Evolutionary conservation across 2,797 vertebrate genomes (phyloP).

Genomic region (Etheostoma nigrum): DNA sequence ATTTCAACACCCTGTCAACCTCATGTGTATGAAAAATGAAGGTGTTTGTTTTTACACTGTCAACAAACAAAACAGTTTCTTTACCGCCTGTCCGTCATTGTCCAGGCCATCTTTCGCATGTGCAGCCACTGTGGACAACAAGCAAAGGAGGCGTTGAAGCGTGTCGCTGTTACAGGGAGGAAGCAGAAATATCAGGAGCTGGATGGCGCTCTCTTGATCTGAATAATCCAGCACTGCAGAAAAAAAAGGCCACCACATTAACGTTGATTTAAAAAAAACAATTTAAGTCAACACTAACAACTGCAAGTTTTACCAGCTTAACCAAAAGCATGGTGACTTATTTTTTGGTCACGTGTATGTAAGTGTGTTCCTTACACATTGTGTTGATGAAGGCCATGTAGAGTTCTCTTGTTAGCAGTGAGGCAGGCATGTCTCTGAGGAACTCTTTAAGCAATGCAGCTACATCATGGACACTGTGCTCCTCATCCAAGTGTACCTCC

Average conservation of each 20-base stretch:
- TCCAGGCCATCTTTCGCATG: conserved; percentile 89
- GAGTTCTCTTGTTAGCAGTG: conserved; percentile 95
- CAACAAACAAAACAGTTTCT: neutral
- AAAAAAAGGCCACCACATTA: conserved; percentile 8
- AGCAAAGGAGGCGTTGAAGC: conserved; percentile 92
- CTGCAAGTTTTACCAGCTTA: neutral
- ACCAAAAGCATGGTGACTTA: neutral
- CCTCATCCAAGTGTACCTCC: conserved; percentile 91
- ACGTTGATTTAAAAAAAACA: neutral
- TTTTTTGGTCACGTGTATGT: neutral
- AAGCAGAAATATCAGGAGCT: conserved; percentile 96
- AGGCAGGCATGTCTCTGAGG: conserved; percentile 96
- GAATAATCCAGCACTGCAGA: conserved; percentile 89
- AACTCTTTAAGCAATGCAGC: conserved; percentile 98
- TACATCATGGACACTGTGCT: conserved; percentile 95
- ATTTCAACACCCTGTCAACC: neutral
- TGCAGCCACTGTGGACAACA: conserved; percentile 92
- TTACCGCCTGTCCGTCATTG: conserved; percentile 90
- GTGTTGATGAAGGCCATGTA: conserved; percentile 97
- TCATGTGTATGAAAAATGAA: neutral
- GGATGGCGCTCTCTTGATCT: conserved; percentile 89
- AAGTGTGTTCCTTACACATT: conserved; percentile 84
- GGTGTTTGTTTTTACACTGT: neutral
- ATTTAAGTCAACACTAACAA: neutral
- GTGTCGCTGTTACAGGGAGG: conserved; percentile 98